Evolutionary conservation across 2,113 vertebrate species (phyloP).

Genomic region (Dasyprocta punctata): DNA sequence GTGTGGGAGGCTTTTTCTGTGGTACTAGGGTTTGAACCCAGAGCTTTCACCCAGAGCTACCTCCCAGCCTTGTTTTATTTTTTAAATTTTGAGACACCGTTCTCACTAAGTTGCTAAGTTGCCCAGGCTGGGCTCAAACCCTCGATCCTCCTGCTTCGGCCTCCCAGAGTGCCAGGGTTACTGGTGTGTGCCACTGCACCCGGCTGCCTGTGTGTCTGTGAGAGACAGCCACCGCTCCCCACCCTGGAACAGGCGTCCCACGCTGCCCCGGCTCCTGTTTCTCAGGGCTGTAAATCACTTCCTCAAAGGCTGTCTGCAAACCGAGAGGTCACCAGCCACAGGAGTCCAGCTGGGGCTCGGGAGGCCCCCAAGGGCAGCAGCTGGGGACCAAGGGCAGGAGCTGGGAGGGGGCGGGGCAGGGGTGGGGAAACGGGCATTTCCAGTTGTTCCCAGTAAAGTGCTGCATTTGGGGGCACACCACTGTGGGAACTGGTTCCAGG

Average conservation of each 20-base stretch:
- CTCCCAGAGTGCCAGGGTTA: background rate
- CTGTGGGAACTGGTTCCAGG: background rate
- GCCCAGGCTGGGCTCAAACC: background rate
- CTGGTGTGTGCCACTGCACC: background rate
- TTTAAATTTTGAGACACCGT: background rate
- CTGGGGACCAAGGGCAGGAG: fast-evolving
- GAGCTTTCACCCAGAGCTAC: background rate
- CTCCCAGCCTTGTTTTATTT: background rate
- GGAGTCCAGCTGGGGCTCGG: background rate
- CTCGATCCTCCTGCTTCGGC: background rate
- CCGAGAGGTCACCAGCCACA: background rate
- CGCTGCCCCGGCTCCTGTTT: background rate
- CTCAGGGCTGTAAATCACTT: conserved; percentile 28
- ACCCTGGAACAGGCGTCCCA: fast-evolving
- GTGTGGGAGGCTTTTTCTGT: background rate
- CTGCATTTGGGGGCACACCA: background rate
- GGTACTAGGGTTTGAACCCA: background rate
- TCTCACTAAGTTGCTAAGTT: background rate
- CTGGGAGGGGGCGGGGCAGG: background rate
- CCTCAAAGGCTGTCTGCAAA: background rate
- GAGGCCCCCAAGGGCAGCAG: background rate
- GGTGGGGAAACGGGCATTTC: conserved; percentile 48
- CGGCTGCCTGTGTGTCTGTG: background rate
- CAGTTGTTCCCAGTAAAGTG: conserved; percentile 28
- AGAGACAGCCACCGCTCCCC: background rate